Percentiles rank a stretch among this genome's conserved stretches.
These are phyloP conservation scores for Entomyzon cyanotis DNA, from an alignment of 2,113 vertebrate genomes.

Conservation along the genomic window DNA sequence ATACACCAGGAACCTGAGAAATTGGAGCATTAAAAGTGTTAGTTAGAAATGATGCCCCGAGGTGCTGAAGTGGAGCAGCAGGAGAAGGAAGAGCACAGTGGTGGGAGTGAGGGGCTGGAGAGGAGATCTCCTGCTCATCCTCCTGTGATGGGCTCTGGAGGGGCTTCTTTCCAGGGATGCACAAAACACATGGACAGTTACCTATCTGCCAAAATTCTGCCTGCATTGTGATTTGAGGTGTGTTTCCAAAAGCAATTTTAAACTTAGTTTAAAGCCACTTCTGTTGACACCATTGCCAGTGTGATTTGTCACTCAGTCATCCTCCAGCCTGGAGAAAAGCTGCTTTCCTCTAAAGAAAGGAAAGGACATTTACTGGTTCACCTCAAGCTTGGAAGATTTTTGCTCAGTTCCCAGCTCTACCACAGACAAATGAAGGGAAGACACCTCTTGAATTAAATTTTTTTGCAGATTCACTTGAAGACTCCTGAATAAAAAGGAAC, in stretches of 20 bases:
- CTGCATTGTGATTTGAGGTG: neutral
- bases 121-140: neutral
- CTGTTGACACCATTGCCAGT: neutral
- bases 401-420: neutral
- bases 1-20: neutral
- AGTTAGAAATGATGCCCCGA: neutral
- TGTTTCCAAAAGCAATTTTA: neutral
- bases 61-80: neutral
- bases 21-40: neutral
- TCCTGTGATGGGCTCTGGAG: neutral
- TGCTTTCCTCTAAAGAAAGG: neutral
- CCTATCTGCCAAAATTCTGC: neutral
- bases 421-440: neutral
- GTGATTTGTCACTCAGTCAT: rapidly evolving
- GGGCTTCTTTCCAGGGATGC: neutral
- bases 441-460: neutral
- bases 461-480: neutral
- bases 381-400: neutral
- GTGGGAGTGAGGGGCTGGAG: neutral
- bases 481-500: neutral
- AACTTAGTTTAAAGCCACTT: neutral
- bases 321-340: neutral
- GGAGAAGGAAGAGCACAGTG: neutral
- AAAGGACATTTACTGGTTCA: neutral
- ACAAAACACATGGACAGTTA: rapidly evolving